Base-by-base conservation (phyloP, 1,140 invertebrate genomes). In the Diprion similis region DNA sequence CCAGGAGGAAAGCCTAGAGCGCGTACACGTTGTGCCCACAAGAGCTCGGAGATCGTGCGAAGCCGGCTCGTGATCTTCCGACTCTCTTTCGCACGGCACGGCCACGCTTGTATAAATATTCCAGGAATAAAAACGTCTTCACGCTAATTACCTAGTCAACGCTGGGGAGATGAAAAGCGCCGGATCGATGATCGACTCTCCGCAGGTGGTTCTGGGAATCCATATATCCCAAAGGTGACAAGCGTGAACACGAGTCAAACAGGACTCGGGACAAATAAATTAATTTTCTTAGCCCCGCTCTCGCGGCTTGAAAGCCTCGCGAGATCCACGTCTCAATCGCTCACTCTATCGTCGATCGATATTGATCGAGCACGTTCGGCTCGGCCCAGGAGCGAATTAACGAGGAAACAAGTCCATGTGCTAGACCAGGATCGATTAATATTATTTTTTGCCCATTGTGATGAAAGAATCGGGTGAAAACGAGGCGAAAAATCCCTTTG, bases 311-410 rank as follows among this genome's bases (percentile, higher is more conserved):
- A 13, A 13, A 13, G 9, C 51, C 51, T 3, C 9, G 51, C 11
- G n/a, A 4, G 51, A 59, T 59, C 11, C n/a, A 59, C 51, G 51
- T 59, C 51, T 59, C 9, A 59, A 59, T 59, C 51, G 6, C 11
- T 59, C 51, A 9, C 6, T 59, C 51, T 8, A 6, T 17, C 11
- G 51, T 59, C n/a, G n/a, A 59, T 59, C 11, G 11, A 59, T 59
- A 59, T 59, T 59, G 51, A 59, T 59, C 11, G 51, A 59, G 51
- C 51, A 17, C 51, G n/a, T 59, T 59, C n/a, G n/a, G n/a, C 51
- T 17, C 51, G 51, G 51, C 9, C 51, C 51, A 9, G 11, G 51
- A 59, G n/a, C 9, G 51, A 59, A 59, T 10, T 59, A 59, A 59
- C 51, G 51, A 37, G 24, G 24, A 37, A 37, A 37, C 24, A 1